Evolutionary conservation across 2,113 vertebrate species (phyloP), one percentile per base, ranked within the genome.

Genomic region (Vanacampus margaritifer): DNA sequence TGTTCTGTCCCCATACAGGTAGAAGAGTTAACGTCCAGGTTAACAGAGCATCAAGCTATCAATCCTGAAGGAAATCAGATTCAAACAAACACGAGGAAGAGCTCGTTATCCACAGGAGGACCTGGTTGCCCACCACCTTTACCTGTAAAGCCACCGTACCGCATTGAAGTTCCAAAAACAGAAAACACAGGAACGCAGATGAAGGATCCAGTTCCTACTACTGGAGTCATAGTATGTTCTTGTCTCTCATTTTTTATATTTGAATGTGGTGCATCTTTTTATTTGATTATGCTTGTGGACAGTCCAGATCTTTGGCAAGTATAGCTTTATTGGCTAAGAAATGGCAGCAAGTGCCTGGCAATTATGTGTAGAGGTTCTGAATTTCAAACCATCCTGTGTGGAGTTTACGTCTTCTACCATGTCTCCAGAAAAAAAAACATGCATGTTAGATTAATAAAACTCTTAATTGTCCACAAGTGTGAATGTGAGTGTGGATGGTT

Each of bases 21-120:
- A n/a, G 94, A 98, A 58, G 92, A 97, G 79, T 91, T 98, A 9
- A 94, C 92, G 69, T 93, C 90, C 80, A 94, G 93, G 76, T 81
- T 94, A 71, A 85, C 76, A 46, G 89, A 96, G 19, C 91, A 91
- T 59, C 86, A 89, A 56, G 86, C 90, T 23, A 84, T 82, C 0
- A 37, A 51, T 45, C 37, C 57, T 81, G 64, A 45, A 68, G 60
- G 76, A 50, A 35, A n/a, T 1, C 0, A 64, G 6, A 23, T 26
- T 0, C 0, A 32, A 57, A 8, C 69, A 6, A 0, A 58, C 0
- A 79, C 0, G 70, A 17, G 46, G 9, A 86, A 86, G 45, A 68
- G 51, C 0, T 80, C 80, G 65, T 80, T 87, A 58, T 72, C 53
- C 0, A 82, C 72, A 19, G 70, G 75, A 0, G 63, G 67, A 0